Evolutionary conservation across 1,140 invertebrate species (phyloP), one percentile per base, ranked within the genome.

Genomic region (Sycobia sp.): DNA sequence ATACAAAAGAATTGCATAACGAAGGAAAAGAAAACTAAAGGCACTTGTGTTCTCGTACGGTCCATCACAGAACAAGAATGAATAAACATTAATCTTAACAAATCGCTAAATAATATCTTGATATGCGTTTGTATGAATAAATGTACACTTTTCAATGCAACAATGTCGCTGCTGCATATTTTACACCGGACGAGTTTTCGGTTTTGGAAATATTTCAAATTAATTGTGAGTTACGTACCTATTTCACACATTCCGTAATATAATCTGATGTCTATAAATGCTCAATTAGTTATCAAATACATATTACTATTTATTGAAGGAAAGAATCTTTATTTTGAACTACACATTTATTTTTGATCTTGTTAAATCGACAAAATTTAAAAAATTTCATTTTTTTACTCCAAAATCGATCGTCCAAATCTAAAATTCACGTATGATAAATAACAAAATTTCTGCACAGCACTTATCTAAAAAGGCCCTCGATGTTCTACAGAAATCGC

Each of bases 131-230:
- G 8, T 8, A 18, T 11, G 41, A 49, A 32, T 62, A 46, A 29
- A 58, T 56, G 29, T 65, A 32, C 61, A 56, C 36, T 63, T 56
- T n/a, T 55, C 32, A 57, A 63, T 50, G 27, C 13, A 63, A 57
- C 44, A 50, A 63, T 63, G 16, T 57, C 20, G 55, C 61, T 57
- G 54, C 32, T 41, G 51, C 44, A 49, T 23, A 62, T 32, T 43
- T 51, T 34, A 14, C 8, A 3, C 1, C 18, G 18, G 3, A 36
- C 9, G 39, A 29, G n/a, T n/a, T 27, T 25, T 38, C 41, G 29
- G 54, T 54, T 54, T 38, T 47, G 41, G 50, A 62, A 62, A 44
- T 7, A 44, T 44, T 22, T 39, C 36, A 39, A 39, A 34, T 34
- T 39, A 14, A 3, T 32, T 32, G 29, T 49, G 38, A 10, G n/a